Conservation (phyloP, 1,140 invertebrate genomes). For the Drosophila ogumai region DNA sequence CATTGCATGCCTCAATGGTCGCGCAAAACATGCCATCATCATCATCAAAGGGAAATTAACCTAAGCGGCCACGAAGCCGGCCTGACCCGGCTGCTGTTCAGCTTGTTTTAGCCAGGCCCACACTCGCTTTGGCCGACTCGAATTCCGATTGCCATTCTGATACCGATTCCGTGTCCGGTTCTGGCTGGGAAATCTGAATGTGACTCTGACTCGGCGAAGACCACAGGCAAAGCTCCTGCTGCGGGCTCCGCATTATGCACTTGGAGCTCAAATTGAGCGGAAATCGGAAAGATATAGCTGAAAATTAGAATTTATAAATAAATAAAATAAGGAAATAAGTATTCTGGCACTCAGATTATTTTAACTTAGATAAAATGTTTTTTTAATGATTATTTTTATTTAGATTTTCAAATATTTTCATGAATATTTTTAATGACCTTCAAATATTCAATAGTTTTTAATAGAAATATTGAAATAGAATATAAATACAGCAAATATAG, state of each 20-base stretch:
- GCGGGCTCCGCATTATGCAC: constrained; percentile 40
- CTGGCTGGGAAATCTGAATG: constrained; percentile 2
- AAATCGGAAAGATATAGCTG: not conserved
- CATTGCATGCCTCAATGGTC: constrained; percentile 77
- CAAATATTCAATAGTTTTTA: too few relatives aligned
- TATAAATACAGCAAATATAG: too few relatives aligned
- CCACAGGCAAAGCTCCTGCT: constrained; percentile 14
- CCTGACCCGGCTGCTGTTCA: constrained; percentile 27
- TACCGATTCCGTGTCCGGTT: constrained; percentile 1
- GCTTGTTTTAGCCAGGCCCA: constrained; percentile 30
- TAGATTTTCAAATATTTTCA: too few relatives aligned
- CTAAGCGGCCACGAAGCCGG: constrained; percentile 78
- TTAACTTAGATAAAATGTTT: not conserved
- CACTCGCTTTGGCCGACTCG: not conserved
- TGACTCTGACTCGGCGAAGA: constrained; percentile 23
- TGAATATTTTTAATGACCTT: too few relatives aligned
- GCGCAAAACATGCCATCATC: constrained; percentile 81
- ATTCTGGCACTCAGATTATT: rapidly evolving
- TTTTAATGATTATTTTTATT: not conserved
- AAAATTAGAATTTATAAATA: not conserved
- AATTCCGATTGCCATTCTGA: constrained; percentile 3
- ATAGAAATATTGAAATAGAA: too few relatives aligned
- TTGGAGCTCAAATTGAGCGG: not conserved
- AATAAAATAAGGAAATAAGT: not conserved
- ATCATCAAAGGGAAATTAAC: constrained; percentile 78